Evolutionary conservation across 2,888 invertebrate species (phyloP), one percentile per base, ranked within the genome.

Genomic region (Blastobasis adustella): DNA sequence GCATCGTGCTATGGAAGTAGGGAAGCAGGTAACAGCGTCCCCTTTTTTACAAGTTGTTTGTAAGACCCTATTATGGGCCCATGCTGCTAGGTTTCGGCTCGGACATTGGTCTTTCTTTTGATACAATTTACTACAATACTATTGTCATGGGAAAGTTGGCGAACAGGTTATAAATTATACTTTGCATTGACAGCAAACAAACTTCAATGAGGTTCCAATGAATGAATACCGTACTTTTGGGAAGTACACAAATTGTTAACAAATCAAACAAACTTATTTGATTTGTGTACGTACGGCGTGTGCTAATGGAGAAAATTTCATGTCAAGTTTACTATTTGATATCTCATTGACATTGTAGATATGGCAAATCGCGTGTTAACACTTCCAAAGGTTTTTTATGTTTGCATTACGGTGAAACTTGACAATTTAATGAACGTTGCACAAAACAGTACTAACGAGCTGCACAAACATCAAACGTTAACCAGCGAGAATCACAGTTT

Each of bases 21-120:
- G 40, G 60, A 66, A 72, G 79, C 84, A 83, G 83, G 84, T 86
- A 86, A 75, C 74, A 66, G 68, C 73, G 76, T 76, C 82, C 82
- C 69, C 68, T 81, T 84, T 84, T 84, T 82, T 79, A 68, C 65
- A 57, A 57, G 61, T 58, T 64, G 64, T 68, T 73, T 67, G 70
- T 69, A 69, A 72, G 69, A 65, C 67, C 70, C 74, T 73, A 68
- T 73, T 67, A 67, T 69, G 57, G 62, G 57, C 57, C 62, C 63
- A 63, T 66, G 66, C 64, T 63, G 62, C 58, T 55, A 58, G 2
- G 23, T 23, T 3, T 23, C 23, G 58, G 56, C 61, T 58, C 60
- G 59, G 62, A 59, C 62, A 57, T 62, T 63, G 65, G 66, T 63
- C 53, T 58, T 52, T 23, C 23, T 23, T 23, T 52, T 54, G 58